These are phyloP conservation scores for Chelonus insularis DNA, from an alignment of 1,140 invertebrate genomes.

Conservation along the genomic window DNA sequence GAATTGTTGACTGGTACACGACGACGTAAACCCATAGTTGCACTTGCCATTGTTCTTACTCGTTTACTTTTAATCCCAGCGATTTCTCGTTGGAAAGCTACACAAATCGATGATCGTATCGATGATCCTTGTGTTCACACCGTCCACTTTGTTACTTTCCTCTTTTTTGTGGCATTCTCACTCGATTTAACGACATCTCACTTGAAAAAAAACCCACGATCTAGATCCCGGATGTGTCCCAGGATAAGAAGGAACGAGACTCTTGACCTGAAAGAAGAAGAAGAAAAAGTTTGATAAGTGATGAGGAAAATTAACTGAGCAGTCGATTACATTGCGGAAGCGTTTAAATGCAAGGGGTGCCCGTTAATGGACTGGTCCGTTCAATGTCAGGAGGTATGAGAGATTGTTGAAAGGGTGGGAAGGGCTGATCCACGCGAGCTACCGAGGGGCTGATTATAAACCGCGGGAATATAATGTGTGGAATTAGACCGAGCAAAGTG, in stretches of 20 bases:
- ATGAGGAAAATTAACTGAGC: slow-evolving; percentile 44
- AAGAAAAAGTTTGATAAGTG: slow-evolving; percentile 24
- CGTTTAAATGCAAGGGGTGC: slow-evolving; percentile 39
- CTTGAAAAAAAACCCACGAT: not conserved
- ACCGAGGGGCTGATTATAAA: slow-evolving; percentile 24
- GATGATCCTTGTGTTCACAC: slow-evolving; percentile 4
- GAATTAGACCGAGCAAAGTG: slow-evolving; percentile 26
- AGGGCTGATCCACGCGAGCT: slow-evolving; percentile 1
- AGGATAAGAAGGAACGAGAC: not conserved
- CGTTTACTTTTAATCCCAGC: slow-evolving; percentile 1
- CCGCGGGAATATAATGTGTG: slow-evolving; percentile 21
- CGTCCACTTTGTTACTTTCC: slow-evolving; percentile 1
- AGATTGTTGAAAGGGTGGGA: slow-evolving; percentile 6
- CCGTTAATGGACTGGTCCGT: slow-evolving; percentile 40
- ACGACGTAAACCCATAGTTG: slow-evolving; percentile 56
- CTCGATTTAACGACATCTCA: slow-evolving; percentile 9
- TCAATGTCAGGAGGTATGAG: not conserved
- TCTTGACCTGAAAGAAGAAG: slow-evolving; percentile 29
- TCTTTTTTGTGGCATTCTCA: not conserved
- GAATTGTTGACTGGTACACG: slow-evolving; percentile 52
- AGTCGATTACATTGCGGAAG: slow-evolving; percentile 45
- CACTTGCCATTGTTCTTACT: slow-evolving; percentile 47
- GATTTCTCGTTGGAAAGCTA: not conserved
- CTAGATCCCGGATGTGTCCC: slow-evolving; percentile 11
- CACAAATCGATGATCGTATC: slow-evolving; percentile 1